These are phyloP conservation scores for Caenorhabditis wallacei DNA, from an alignment of 2,888 invertebrate species.

Conservation along the genomic window DNA sequence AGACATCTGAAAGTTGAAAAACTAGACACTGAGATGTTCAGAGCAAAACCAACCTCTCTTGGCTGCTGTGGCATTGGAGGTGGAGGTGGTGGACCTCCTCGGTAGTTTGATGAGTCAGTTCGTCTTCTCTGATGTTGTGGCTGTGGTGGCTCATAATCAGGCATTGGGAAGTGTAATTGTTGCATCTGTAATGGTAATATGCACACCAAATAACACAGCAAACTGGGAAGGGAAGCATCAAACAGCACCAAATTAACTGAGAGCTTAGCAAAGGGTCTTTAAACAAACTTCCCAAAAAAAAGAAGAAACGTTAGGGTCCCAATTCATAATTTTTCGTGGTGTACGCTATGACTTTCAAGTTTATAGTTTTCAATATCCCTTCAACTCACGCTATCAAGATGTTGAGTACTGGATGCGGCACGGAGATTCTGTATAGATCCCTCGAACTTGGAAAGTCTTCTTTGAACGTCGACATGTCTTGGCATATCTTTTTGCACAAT, in stretches of 20 bases:
- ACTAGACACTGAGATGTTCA: neutral
- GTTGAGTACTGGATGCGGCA: slow-evolving; percentile 56
- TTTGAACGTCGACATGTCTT: slow-evolving; percentile 77
- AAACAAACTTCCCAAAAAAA: neutral
- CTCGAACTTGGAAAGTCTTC: slow-evolving; percentile 78
- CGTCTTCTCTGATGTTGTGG: slow-evolving; percentile 47
- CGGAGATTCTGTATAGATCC: slow-evolving; percentile 69
- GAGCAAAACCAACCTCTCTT: slow-evolving; percentile 45
- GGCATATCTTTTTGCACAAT: slow-evolving; percentile 77
- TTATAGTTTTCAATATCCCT: neutral
- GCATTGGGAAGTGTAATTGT: slow-evolving; percentile 66
- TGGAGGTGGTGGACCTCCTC: slow-evolving; percentile 39
- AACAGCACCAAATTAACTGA: neutral
- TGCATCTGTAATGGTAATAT: slow-evolving; percentile 55
- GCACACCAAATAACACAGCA: slow-evolving; percentile 45
- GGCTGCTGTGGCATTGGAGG: slow-evolving; percentile 33
- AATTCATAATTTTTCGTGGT: slow-evolving; percentile 14
- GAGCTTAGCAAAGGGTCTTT: neutral
- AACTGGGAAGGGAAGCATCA: neutral
- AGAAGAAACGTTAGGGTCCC: neutral
- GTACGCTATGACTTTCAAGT: slow-evolving; percentile 6
- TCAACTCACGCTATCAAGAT: slow-evolving; percentile 63
- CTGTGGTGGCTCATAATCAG: slow-evolving; percentile 71
- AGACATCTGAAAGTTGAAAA: slow-evolving; percentile 65
- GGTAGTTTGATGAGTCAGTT: slow-evolving; percentile 27